These are phyloP conservation scores for Glyptemys insculpta DNA, from an alignment of 2,797 vertebrate genomes.

Conservation along the genomic window DNA sequence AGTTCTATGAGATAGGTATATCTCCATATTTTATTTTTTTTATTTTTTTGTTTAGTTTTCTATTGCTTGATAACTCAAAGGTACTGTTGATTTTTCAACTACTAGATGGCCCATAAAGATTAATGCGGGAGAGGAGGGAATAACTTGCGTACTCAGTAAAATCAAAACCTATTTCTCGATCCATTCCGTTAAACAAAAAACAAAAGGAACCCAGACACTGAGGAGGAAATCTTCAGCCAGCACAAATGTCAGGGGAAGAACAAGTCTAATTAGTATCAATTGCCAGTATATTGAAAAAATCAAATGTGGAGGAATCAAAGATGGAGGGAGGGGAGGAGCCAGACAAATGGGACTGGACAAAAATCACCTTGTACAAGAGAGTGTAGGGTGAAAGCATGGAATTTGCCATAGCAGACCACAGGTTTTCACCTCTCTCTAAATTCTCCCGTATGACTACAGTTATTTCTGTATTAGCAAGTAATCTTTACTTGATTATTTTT, in stretches of 20 bases:
- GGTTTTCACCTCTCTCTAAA: not conserved
- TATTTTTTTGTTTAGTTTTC: not conserved
- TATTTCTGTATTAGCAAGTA: slow-evolving; percentile 12
- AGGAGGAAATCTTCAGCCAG: not conserved
- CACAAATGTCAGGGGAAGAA: not conserved
- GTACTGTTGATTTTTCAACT: not conserved
- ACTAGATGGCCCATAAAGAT: not conserved
- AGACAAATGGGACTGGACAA: not conserved
- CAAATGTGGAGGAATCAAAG: not conserved
- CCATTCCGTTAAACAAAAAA: not conserved
- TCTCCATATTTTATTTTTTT: too few species aligned
- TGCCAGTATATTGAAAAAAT: not conserved
- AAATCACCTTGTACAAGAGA: not conserved
- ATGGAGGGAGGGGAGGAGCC: not conserved
- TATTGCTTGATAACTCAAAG: not conserved
- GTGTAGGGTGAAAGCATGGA: not conserved
- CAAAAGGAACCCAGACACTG: not conserved
- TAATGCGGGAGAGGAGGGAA: not conserved
- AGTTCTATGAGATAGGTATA: too few species aligned
- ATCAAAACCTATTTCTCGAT: not conserved
- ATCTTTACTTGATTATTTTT: not conserved
- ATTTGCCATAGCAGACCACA: not conserved
- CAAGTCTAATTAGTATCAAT: not conserved
- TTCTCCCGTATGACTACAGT: not conserved
- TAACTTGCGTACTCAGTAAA: not conserved